Conservation (phyloP, 1,140 invertebrate genomes). For the Drosophila tropicalis region DNA sequence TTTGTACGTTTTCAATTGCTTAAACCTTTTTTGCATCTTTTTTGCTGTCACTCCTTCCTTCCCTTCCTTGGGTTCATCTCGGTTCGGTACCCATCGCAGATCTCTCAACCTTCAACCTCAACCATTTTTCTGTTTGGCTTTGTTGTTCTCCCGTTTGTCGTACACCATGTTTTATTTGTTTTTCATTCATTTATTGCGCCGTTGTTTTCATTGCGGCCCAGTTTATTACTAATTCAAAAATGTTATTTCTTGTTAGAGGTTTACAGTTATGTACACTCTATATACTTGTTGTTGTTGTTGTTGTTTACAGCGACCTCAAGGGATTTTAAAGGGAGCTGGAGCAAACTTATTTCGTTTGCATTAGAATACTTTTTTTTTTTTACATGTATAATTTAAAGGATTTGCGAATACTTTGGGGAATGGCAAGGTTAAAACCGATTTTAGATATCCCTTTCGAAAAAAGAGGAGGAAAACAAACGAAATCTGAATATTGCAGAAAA, state of each 20-base stretch:
- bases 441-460: conserved; percentile 8
- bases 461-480: background rate
- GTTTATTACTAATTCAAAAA: conserved; percentile 81
- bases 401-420: conserved; percentile 55
- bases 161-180: conserved; percentile 71
- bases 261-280: conserved; percentile 38
- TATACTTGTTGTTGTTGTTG: conserved; percentile 3
- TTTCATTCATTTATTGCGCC: conserved; percentile 77
- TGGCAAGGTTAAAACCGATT: background rate
- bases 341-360: conserved; percentile 57
- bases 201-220: conserved; percentile 54
- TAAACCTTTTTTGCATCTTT: conserved; percentile 47
- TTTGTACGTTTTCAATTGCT: conserved; percentile 44
- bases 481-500: conserved; percentile 30
- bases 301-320: conserved; percentile 32
- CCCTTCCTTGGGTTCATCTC: background rate
- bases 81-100: background rate
- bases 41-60: background rate
- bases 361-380: conserved; percentile 37
- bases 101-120: background rate
- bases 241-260: conserved; percentile 74
- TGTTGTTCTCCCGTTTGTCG: conserved; percentile 43
- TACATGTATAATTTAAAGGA: conserved; percentile 70
- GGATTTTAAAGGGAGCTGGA: conserved; percentile 50
- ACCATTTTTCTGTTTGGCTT: conserved; percentile 24